Evolutionary conservation across 1,140 invertebrate species (phyloP).

Genomic region (Polypedilum pembai): DNA sequence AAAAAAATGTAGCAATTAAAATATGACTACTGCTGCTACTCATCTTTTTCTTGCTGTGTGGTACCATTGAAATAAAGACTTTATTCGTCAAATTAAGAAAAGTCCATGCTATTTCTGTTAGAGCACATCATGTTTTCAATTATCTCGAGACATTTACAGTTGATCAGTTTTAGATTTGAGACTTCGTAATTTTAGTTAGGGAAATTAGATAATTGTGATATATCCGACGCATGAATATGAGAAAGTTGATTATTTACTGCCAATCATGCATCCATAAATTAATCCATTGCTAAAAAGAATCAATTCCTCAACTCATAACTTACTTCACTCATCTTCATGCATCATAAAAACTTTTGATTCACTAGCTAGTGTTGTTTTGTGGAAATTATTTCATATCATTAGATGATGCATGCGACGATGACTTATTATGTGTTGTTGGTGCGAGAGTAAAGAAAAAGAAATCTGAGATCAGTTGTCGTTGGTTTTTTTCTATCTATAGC

Average conservation of each 20-base stretch:
- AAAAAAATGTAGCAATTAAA: background rate
- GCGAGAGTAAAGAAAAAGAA: too few relatives aligned
- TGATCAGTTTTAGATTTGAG: background rate
- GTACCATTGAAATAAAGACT: too few relatives aligned
- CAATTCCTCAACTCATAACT: conserved; percentile 5
- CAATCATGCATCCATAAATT: background rate
- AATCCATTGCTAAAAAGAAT: background rate
- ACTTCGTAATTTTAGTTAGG: background rate
- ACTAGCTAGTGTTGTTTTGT: background rate
- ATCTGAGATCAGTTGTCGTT: too few relatives aligned
- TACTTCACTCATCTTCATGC: background rate
- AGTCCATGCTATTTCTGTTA: background rate
- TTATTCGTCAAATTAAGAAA: too few relatives aligned
- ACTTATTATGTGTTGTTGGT: background rate
- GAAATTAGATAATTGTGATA: background rate
- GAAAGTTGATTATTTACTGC: conserved; percentile 11
- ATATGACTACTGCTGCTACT: background rate
- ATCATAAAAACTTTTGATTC: background rate
- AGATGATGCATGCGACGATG: background rate
- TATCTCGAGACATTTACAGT: background rate
- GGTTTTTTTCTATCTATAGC: background rate
- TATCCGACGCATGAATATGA: conserved; percentile 3
- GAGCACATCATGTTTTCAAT: background rate
- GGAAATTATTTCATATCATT: background rate
- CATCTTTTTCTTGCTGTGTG: background rate